A percentile compares a stretch with the other conserved stretches of the same genome.
Evolutionary conservation across 2,888 invertebrate species (phyloP).

Genomic region (Dasypolia templi): DNA sequence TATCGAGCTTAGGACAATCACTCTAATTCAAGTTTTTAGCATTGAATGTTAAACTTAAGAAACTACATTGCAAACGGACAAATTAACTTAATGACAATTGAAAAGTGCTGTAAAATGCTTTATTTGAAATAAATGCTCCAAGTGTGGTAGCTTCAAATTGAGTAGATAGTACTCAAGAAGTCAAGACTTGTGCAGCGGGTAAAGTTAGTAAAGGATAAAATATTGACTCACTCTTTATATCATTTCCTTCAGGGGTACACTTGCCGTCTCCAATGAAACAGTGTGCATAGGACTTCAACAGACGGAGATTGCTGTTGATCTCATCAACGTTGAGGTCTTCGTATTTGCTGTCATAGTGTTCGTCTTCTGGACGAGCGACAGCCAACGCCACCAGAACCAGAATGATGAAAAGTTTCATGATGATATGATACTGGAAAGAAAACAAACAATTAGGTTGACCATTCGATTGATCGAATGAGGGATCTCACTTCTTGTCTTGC

Average conservation of each 20-base stretch:
- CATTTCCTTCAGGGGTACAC: constrained; percentile 54
- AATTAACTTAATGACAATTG: neutral
- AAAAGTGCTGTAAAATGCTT: neutral
- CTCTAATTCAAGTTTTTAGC: neutral
- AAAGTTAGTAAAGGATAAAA: neutral
- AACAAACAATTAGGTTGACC: neutral
- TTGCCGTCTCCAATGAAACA: constrained; percentile 51
- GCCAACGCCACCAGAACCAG: constrained; percentile 47
- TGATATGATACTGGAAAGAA: constrained; percentile 13
- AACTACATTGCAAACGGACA: neutral
- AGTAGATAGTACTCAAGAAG: neutral
- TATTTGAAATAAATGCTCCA: neutral
- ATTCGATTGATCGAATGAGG: neutral
- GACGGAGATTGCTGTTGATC: constrained; percentile 1
- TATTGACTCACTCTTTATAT: constrained; percentile 49
- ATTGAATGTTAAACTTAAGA: neutral
- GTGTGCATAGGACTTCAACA: constrained; percentile 38
- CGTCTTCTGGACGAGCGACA: constrained; percentile 39
- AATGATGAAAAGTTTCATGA: constrained; percentile 53
- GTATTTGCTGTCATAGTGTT: constrained; percentile 42
- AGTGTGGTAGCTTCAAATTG: neutral
- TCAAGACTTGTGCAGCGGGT: neutral
- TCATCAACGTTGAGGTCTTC: constrained; percentile 47
- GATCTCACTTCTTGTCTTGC: no score
- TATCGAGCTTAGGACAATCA: neutral